Base-by-base conservation (phyloP, 1,140 invertebrate genomes). In the Diorhabda sublineata region DNA sequence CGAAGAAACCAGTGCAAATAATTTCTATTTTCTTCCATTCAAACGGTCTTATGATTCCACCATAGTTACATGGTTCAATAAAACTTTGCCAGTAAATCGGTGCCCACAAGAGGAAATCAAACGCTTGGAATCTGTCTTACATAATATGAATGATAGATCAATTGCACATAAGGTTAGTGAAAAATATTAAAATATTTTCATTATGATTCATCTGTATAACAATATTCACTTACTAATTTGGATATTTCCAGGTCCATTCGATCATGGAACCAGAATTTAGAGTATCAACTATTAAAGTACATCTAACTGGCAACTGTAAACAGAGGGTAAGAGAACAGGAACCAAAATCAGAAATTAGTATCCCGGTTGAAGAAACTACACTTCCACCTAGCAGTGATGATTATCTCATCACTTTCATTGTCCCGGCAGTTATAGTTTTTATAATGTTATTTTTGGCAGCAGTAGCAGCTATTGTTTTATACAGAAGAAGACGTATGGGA, bases 361-460 rank as follows among this genome's bases (percentile, higher is more conserved):
- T 76, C 45, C 70, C 73, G 7, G 66, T 71, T 3, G 74, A 77
- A 45, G 73, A 75, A 56, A 71, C 70, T 52, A 72, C 52, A 44
- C 71, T 47, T 11, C 72, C 64, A 3, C 66, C 72, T 6, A 72
- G 70, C 45, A 82, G 83, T n/a, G 90, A 93, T 58, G 92, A 95
- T 73, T 94, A 96, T 77, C 85, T 95, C 64, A 87, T 95, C n/a
- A 97, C 94, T 0, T 95, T 94, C 70, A 89, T 98, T 8, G 86
- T 97, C 58, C 95, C 95, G 0, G 92, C 91, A 0, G 87, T 97
- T 11, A 93, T 98, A 5, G 95, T 98, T 68, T 87, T 92, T 0
- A 88, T 88, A 5, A 97, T 98, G 92, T 83, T 98, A 2, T 81
- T 97, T 0, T 83, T 97, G 4, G 93, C 95, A 0, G 89, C 90